Evolutionary conservation across 30 jellyfish, hydroid and myxozoan genomes (phyloP).

Genomic region (Aurelia sp.): DNA sequence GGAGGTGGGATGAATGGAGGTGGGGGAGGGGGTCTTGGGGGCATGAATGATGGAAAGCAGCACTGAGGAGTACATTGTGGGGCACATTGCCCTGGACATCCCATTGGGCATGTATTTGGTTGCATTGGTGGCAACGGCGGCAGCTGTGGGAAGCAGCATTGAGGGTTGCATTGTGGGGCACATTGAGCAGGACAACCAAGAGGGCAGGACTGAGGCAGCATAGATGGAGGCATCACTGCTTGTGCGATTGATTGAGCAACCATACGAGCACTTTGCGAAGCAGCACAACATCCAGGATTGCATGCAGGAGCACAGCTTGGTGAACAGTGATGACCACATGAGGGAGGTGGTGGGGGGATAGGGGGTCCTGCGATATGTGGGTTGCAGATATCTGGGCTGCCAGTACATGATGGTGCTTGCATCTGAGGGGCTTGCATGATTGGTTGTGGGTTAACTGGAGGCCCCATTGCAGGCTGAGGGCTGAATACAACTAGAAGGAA

Average conservation of each 20-base stretch:
- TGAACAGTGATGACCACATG: constrained; percentile 74
- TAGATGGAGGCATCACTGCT: constrained; percentile 64
- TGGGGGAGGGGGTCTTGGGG: constrained; percentile 68
- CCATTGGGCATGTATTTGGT: constrained; percentile 54
- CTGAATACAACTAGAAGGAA: constrained; percentile 39
- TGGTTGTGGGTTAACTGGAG: constrained; percentile 68
- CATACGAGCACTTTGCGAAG: constrained; percentile 55
- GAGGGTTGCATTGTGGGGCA: constrained; percentile 93
- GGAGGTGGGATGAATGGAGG: constrained; percentile 62
- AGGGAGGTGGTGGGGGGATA: constrained; percentile 56
- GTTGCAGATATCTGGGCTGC: constrained; percentile 66
- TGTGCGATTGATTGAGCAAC: constrained; percentile 61
- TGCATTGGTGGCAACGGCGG: constrained; percentile 71
- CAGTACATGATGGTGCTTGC: constrained; percentile 64
- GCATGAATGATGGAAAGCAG: constrained; percentile 75
- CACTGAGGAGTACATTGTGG: constrained; percentile 90
- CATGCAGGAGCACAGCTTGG: constrained; percentile 87
- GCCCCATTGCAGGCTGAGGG: constrained; percentile 29
- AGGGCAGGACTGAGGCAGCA: constrained; percentile 73
- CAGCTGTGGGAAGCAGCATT: constrained; percentile 88
- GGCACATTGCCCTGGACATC: constrained; percentile 62
- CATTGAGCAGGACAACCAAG: constrained; percentile 83
- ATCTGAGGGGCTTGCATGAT: constrained; percentile 3
- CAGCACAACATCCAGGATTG: constrained; percentile 78
- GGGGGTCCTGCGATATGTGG: constrained; percentile 73